phyloP scores from a whole-genome alignment of 2,797 vertebrate genomes.

The Salmo trutta region DNA sequence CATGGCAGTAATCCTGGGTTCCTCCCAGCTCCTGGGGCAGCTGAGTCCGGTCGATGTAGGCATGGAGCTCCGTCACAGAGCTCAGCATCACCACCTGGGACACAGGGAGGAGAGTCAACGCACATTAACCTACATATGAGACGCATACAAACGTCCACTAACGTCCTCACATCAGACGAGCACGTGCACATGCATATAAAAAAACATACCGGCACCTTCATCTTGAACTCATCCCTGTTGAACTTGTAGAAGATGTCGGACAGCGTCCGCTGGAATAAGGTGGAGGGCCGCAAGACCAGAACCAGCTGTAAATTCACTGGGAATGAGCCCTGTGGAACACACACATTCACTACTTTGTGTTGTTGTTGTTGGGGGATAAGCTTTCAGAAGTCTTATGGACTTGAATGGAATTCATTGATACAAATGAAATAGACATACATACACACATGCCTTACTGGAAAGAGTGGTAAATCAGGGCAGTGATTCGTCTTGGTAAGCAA shows the following conservation, averaged over 20 bases:
- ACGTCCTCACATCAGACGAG: background rate
- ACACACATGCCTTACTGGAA: background rate
- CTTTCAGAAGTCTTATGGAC: background rate
- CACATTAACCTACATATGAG: background rate
- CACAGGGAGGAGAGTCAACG: background rate
- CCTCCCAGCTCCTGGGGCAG: conserved; percentile 90
- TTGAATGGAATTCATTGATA: conserved; percentile 1
- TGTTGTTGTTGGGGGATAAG: no score
- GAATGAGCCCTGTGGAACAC: conserved; percentile 83
- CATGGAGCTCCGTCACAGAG: conserved; percentile 88
- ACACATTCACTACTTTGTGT: background rate
- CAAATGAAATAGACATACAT: background rate
- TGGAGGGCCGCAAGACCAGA: conserved; percentile 87
- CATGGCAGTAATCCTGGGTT: conserved; percentile 87
- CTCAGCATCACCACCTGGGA: conserved; percentile 92
- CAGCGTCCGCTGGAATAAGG: conserved; percentile 87
- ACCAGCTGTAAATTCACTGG: conserved; percentile 89
- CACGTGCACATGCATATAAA: background rate
- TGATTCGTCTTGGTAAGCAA: no score
- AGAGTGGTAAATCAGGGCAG: no score
- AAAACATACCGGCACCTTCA: conserved; percentile 87
- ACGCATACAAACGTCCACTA: background rate
- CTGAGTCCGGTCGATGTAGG: conserved; percentile 88
- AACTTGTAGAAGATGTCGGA: conserved; percentile 90
- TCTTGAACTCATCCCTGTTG: conserved; percentile 93